phyloP scores from a whole-genome alignment of 23 tunicate species.

The Trididemnum miniatum region DNA sequence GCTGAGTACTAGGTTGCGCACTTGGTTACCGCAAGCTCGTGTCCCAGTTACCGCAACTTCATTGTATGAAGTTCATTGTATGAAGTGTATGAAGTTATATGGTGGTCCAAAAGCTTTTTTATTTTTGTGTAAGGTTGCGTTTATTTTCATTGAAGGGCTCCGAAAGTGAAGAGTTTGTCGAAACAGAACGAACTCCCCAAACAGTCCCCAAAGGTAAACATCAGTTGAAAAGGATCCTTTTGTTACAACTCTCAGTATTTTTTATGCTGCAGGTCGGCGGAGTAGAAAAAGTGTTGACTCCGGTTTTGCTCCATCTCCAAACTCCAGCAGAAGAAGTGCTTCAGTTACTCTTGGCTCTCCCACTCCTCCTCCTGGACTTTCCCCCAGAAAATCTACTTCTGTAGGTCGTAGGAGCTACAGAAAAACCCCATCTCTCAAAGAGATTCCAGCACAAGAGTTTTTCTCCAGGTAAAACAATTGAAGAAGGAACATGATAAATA shows the following conservation, averaged over 20 bases:
- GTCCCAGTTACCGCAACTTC: no score
- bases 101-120: no score
- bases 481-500: no score
- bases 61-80: no score
- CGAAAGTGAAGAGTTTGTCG: neutral
- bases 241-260: no score
- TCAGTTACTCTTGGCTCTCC: constrained; percentile 17
- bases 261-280: constrained; percentile 27
- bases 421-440: constrained; percentile 22
- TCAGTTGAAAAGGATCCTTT: no score
- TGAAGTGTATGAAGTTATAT: no score
- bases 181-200: constrained; percentile 3
- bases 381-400: neutral
- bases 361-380: constrained; percentile 5
- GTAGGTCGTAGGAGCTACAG: neutral
- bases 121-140: no score
- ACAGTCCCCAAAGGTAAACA: constrained; percentile 2
- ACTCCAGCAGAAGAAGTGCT: constrained; percentile 20
- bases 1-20: no score
- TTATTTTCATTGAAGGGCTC: neutral
- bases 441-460: constrained; percentile 2
- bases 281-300: constrained; percentile 51
- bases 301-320: constrained; percentile 51
- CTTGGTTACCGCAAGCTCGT: no score
- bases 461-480: neutral